Percentiles rank a stretch among this genome's conserved stretches.
Evolutionary conservation across 2,888 invertebrate genomes (phyloP).

Genomic region (Aethes cnicana): DNA sequence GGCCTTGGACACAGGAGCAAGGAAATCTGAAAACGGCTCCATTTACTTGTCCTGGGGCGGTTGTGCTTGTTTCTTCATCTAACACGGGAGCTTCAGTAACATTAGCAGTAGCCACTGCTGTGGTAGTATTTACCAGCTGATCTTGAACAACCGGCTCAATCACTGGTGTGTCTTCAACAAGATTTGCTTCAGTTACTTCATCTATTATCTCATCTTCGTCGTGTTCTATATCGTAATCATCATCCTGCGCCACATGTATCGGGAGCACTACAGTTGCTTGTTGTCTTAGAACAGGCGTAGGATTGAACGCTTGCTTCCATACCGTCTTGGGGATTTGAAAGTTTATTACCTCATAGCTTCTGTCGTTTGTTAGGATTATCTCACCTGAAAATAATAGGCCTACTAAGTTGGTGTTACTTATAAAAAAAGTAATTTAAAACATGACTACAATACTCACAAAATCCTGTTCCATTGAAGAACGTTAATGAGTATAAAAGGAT

Average conservation of each 20-base stretch:
- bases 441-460: constrained; percentile 9
- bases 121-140: constrained; percentile 32
- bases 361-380: constrained; percentile 46
- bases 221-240: constrained; percentile 40
- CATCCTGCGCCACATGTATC: constrained; percentile 63
- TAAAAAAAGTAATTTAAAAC: background rate
- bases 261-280: constrained; percentile 67
- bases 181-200: constrained; percentile 40
- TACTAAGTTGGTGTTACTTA: constrained; percentile 37
- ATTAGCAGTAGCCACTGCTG: constrained; percentile 37
- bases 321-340: constrained; percentile 59
- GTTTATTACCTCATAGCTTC: constrained; percentile 58
- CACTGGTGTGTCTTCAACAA: constrained; percentile 38
- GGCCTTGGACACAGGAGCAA: constrained; percentile 83
- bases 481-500: constrained; percentile 10
- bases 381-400: constrained; percentile 41
- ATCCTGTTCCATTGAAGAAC: background rate
- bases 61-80: constrained; percentile 41
- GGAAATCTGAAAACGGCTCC: constrained; percentile 81
- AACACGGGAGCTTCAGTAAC: constrained; percentile 46
- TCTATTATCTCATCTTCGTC: constrained; percentile 44
- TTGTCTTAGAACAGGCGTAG: constrained; percentile 68
- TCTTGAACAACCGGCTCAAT: constrained; percentile 41
- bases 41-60: constrained; percentile 48
- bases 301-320: constrained; percentile 64